Evolutionary conservation across 2,888 invertebrate genomes (phyloP), one percentile per base, ranked within the genome.

Genomic region (Polyommatus icarus): DNA sequence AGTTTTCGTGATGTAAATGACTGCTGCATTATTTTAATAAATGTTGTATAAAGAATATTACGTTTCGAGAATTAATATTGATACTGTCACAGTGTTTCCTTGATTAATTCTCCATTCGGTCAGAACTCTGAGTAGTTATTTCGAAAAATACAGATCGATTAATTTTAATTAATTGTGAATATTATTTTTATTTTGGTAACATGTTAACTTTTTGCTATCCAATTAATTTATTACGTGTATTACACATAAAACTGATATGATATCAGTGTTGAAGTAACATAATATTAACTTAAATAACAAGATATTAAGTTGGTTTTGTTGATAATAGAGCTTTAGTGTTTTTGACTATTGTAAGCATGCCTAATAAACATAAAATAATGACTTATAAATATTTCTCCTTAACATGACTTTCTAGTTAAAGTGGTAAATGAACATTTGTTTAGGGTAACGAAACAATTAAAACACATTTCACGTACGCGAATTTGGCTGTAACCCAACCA

Each of bases 401-500:
- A 40, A 20, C 20, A 20, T 73, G 50, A 73, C 50, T 73, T 73
- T 3, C 20, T 50, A 73, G 46, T 50, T 24, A 50, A 73, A 75
- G 50, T 54, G 50, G 50, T 75, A 75, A 75, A 75, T 54, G 54
- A 75, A 54, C 75, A 75, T 75, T 75, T 54, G 73, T 73, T 71
- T 67, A 80, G 76, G 36, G 67, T 46, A 78, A 77, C 78, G 76
- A 78, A 79, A 79, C 78, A 78, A 80, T 80, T 79, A 79, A 50
- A 71, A 77, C 78, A 77, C 78, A 73, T 78, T 78, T 77, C 76
- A 79, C 78, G 75, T 59, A 77, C 79, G 77, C 12, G 72, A 80
- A 80, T 78, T 80, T 80, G 80, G 80, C 80, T 76, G 71, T 71
- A 75, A 76, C 57, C 78, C 80, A 81, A 81, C 77, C 77, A 77